Evolutionary conservation across 2,888 invertebrate species (phyloP).

Genomic region (Volucella inanis): DNA sequence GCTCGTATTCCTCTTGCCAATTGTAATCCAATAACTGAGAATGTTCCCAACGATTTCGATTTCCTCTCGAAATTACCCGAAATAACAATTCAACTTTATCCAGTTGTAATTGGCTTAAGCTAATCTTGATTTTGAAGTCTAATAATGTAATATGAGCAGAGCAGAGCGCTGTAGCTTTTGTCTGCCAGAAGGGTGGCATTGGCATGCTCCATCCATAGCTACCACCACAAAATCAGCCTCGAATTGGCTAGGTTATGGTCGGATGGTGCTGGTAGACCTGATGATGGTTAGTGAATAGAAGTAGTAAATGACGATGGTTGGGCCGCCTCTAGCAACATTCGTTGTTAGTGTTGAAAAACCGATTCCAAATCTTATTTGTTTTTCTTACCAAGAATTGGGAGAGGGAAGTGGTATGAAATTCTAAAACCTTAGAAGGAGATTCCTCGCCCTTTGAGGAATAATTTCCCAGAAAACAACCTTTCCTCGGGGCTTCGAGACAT

Average conservation of each 20-base stretch:
- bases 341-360: constrained; percentile 74
- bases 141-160: constrained; percentile 73
- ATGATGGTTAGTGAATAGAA: not conserved
- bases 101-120: constrained; percentile 75
- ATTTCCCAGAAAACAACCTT: constrained; percentile 46
- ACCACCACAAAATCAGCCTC: not conserved
- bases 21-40: constrained; percentile 71
- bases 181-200: constrained; percentile 43
- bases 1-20: constrained; percentile 61
- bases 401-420: constrained; percentile 41
- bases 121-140: constrained; percentile 74
- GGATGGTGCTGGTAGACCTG: not conserved
- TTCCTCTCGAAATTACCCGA: constrained; percentile 73
- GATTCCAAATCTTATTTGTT: constrained; percentile 69
- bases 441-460: constrained; percentile 5
- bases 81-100: constrained; percentile 75
- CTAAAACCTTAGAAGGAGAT: constrained; percentile 39
- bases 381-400: constrained; percentile 40
- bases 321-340: constrained; percentile 68
- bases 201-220: constrained; percentile 13
- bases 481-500: constrained; percentile 47
- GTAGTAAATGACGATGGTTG: constrained; percentile 16
- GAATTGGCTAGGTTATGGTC: constrained; percentile 27
- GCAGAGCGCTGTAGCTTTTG: constrained; percentile 51
- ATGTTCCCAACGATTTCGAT: constrained; percentile 69